A percentile compares a stretch with the other conserved stretches of the same genome.
phyloP scores from a whole-genome alignment of 2,113 vertebrate genomes.

The Sminthopsis crassicaudata region DNA sequence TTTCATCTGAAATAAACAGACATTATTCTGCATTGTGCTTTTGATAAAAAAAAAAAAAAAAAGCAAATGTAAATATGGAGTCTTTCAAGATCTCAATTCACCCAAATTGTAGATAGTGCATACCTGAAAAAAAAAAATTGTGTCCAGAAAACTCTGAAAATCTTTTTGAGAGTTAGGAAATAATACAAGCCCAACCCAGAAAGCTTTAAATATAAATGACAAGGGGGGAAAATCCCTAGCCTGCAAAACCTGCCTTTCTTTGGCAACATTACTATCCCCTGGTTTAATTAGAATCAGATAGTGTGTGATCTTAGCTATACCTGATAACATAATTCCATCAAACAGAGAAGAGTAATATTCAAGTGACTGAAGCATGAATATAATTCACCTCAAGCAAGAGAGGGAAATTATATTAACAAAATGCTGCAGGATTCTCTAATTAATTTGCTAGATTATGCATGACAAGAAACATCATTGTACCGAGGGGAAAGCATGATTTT shows the following conservation, averaged over 20 bases:
- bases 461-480: conserved; percentile 75
- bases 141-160: background rate
- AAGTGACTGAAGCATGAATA: conserved; percentile 82
- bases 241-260: conserved; percentile 20
- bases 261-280: conserved; percentile 67
- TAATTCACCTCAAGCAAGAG: conserved; percentile 82
- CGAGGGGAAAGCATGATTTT: conserved; percentile 68
- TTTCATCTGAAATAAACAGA: conserved; percentile 45
- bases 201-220: conserved; percentile 23
- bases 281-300: conserved; percentile 80
- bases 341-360: conserved; percentile 76
- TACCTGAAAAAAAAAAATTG: conserved; percentile 2
- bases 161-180: background rate
- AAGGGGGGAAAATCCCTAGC: background rate
- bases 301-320: conserved; percentile 76
- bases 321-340: conserved; percentile 79
- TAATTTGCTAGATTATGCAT: conserved; percentile 82
- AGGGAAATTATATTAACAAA: conserved; percentile 84
- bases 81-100: conserved; percentile 48
- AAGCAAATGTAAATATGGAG: conserved; percentile 38
- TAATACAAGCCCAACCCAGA: background rate
- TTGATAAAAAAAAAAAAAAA: conserved; percentile 31
- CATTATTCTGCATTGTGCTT: background rate
- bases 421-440: conserved; percentile 80
- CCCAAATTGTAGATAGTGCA: conserved; percentile 49